Evolutionary conservation across 2,888 invertebrate genomes (phyloP).

Genomic region (Chirona hameri): DNA sequence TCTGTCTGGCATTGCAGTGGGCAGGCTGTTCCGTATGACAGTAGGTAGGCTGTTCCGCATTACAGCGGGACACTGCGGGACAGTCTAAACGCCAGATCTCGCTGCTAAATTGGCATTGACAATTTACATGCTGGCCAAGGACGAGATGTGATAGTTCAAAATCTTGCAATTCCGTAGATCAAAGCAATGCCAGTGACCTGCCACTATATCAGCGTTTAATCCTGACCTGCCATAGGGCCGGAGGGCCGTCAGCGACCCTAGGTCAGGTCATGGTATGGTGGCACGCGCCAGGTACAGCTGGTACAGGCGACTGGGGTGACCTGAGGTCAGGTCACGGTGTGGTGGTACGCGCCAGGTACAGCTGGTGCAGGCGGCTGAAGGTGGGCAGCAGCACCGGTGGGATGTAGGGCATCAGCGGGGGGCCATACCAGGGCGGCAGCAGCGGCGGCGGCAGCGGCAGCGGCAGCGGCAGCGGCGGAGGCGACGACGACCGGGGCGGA

Average conservation of each 20-base stretch:
- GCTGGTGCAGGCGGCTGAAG: slow-evolving; percentile 3
- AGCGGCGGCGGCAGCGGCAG: background rate
- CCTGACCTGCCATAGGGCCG: background rate
- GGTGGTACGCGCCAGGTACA: background rate
- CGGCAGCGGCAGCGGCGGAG: background rate
- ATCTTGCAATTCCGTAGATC: too few relatives aligned
- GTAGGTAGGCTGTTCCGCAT: background rate
- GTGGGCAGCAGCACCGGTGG: slow-evolving; percentile 14
- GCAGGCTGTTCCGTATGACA: too few relatives aligned
- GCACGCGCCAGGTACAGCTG: slow-evolving; percentile 2
- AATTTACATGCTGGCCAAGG: too few relatives aligned
- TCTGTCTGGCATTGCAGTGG: too few relatives aligned
- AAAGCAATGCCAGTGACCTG: too few relatives aligned
- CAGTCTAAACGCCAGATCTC: background rate
- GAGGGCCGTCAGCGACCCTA: background rate
- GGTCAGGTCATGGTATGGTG: background rate
- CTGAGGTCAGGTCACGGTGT: background rate
- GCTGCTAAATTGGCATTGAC: too few relatives aligned
- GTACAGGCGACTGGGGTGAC: too few relatives aligned
- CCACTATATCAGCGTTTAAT: background rate
- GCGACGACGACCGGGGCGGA: background rate
- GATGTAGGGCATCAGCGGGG: slow-evolving; percentile 2
- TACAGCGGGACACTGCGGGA: background rate
- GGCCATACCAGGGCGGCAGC: slow-evolving; percentile 1
- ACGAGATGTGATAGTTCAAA: too few relatives aligned